phyloP scores from a whole-genome alignment of 2,113 vertebrate species.

The Hylia prasina region DNA sequence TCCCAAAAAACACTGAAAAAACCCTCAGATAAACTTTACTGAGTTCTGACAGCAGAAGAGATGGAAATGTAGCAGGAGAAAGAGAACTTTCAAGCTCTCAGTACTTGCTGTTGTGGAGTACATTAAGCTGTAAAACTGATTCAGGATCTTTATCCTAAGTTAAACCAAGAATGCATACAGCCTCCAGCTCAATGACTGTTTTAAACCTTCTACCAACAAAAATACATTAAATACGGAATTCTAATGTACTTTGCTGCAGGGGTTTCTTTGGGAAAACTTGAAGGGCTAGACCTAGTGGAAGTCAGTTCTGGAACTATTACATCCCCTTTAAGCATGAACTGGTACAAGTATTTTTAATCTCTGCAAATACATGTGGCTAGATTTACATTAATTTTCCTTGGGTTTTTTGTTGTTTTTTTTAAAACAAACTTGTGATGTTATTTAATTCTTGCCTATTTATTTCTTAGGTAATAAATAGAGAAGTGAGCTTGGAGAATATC shows the following conservation, averaged over 20 bases:
- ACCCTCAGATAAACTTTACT: not conserved
- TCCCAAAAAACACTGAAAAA: not conserved
- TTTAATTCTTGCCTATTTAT: not conserved
- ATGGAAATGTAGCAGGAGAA: not conserved
- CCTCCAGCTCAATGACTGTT: not conserved
- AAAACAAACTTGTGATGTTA: not conserved
- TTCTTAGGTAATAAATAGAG: slow-evolving; percentile 10
- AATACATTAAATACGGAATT: not conserved
- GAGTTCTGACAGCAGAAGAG: not conserved
- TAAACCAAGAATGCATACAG: not conserved
- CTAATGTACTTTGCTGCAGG: not conserved
- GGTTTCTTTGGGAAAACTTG: not conserved
- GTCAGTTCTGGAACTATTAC: not conserved
- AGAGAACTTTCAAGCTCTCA: not conserved
- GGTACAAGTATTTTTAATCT: not conserved
- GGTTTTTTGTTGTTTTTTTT: not conserved
- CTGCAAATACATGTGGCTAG: not conserved
- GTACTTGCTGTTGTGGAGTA: not conserved
- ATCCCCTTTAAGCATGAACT: not conserved
- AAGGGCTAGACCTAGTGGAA: not conserved
- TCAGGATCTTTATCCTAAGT: not conserved
- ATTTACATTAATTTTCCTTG: not conserved
- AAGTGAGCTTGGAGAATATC: not conserved
- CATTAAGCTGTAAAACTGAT: not conserved
- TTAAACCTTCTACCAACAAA: not conserved